Percentiles rank a stretch among this genome's conserved stretches.
These are phyloP conservation scores for Anguilla pacifica DNA, from an alignment of 2,797 vertebrate species.

Conservation along the genomic window DNA sequence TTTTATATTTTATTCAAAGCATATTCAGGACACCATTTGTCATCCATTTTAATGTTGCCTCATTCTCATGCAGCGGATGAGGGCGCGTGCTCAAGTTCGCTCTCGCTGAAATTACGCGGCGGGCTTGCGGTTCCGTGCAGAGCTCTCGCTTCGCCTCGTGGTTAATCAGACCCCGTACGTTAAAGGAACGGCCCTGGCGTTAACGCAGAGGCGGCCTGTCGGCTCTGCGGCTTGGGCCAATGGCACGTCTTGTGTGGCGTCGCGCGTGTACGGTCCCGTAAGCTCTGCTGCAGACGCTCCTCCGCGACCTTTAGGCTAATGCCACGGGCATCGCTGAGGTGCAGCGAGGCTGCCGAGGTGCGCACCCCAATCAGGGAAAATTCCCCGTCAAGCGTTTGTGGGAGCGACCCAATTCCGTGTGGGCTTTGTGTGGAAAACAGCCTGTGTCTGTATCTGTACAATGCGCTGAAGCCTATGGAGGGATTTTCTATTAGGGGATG, in stretches of 20 bases:
- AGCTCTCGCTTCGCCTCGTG: not conserved
- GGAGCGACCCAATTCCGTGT: slow-evolving; percentile 37
- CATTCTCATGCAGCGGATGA: slow-evolving; percentile 48
- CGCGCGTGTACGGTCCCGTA: not conserved
- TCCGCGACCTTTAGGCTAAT: not conserved
- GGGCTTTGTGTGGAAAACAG: slow-evolving; percentile 41
- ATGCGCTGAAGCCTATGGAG: slow-evolving; percentile 45
- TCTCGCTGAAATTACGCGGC: not conserved
- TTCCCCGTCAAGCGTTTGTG: slow-evolving; percentile 38
- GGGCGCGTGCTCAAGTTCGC: not conserved
- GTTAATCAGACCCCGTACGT: not conserved
- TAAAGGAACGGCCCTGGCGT: not conserved
- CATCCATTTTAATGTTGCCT: slow-evolving; percentile 65
- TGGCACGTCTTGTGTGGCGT: not conserved
- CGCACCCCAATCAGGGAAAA: not conserved
- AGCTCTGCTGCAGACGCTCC: not conserved
- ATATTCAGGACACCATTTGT: slow-evolving; percentile 55
- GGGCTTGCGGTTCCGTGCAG: not conserved
- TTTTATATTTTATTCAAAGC: slow-evolving; percentile 51
- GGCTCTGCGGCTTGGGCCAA: not conserved
- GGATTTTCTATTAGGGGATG: slow-evolving; percentile 39
- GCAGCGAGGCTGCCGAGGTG: not conserved
- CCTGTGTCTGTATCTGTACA: slow-evolving; percentile 51
- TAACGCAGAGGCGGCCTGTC: not conserved
- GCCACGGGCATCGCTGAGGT: not conserved